Evolutionary conservation across 2,797 vertebrate genomes (phyloP).

Genomic region (Chelon auratus): DNA sequence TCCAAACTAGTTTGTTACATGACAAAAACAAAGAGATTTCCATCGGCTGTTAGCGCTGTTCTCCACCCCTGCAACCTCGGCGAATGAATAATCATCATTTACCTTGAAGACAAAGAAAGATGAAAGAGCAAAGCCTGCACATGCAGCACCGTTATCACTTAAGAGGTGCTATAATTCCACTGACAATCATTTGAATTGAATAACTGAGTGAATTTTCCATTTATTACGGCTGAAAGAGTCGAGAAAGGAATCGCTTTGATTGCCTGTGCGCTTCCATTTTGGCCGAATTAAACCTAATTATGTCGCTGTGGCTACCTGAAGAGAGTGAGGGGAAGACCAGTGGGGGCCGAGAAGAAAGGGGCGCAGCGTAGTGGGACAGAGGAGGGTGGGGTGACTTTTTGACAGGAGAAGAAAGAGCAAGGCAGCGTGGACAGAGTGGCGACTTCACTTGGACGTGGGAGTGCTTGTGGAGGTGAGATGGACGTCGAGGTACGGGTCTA

Average conservation of each 20-base stretch:
- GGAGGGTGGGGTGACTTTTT: constrained; percentile 38
- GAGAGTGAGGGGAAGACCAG: background rate
- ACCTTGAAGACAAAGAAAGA: constrained; percentile 52
- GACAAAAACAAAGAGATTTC: constrained; percentile 59
- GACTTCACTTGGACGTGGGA: constrained; percentile 38
- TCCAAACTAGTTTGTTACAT: constrained; percentile 48
- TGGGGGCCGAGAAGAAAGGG: constrained; percentile 15
- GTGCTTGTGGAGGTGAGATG: constrained; percentile 45
- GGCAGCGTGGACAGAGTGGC: constrained; percentile 26
- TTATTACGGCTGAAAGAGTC: constrained; percentile 26
- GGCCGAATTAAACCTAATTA: constrained; percentile 55
- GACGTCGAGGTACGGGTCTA: constrained; percentile 30
- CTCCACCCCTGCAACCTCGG: constrained; percentile 23
- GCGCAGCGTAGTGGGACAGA: background rate
- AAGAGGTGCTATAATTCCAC: constrained; percentile 31
- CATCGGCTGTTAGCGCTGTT: constrained; percentile 48
- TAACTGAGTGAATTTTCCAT: constrained; percentile 37
- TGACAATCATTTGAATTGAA: constrained; percentile 43
- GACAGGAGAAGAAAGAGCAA: constrained; percentile 34
- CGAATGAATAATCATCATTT: constrained; percentile 50
- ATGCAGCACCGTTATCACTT: constrained; percentile 20
- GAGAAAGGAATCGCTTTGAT: background rate
- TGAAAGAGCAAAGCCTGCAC: constrained; percentile 24
- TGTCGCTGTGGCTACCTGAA: constrained; percentile 28
- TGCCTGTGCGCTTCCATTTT: constrained; percentile 22